Conservation (phyloP, 2,888 invertebrate species). For the Acanthosoma haemorrhoidale region DNA sequence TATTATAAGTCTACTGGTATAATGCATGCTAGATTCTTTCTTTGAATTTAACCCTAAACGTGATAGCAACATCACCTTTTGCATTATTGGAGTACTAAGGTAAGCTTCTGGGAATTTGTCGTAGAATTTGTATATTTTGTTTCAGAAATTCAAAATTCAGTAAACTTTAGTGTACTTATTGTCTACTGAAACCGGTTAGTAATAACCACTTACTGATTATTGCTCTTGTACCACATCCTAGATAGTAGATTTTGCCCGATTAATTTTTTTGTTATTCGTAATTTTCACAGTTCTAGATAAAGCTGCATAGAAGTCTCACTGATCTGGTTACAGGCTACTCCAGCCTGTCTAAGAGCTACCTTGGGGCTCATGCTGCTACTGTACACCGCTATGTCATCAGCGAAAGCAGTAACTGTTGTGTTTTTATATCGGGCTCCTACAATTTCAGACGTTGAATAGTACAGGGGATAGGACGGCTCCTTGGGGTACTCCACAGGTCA, state of each 20-base stretch:
- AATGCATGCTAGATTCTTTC: not conserved
- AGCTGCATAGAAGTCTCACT: too few relatives aligned
- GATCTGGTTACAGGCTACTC: too few relatives aligned
- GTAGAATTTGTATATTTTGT: not conserved
- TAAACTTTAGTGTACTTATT: not conserved
- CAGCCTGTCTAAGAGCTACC: too few relatives aligned
- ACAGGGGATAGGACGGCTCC: too few relatives aligned
- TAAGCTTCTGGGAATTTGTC: not conserved
- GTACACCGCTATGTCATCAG: too few relatives aligned
- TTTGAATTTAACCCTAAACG: not conserved
- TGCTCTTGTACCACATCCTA: not conserved
- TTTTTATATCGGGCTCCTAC: too few relatives aligned
- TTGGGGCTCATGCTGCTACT: too few relatives aligned
- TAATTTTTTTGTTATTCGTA: not conserved
- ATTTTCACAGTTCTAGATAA: too few relatives aligned
- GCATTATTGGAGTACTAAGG: not conserved
- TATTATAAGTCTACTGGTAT: not conserved
- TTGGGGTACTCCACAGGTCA: too few relatives aligned
- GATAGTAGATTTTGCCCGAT: not conserved
- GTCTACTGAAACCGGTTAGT: not conserved
- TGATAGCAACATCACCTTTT: not conserved
- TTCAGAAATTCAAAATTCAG: not conserved
- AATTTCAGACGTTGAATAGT: too few relatives aligned
- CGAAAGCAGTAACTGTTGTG: too few relatives aligned
- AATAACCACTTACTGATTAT: not conserved